Percentiles rank a stretch among this genome's conserved stretches.
Evolutionary conservation across 2,888 invertebrate species (phyloP).

Genomic region (Glomeris marginata): DNA sequence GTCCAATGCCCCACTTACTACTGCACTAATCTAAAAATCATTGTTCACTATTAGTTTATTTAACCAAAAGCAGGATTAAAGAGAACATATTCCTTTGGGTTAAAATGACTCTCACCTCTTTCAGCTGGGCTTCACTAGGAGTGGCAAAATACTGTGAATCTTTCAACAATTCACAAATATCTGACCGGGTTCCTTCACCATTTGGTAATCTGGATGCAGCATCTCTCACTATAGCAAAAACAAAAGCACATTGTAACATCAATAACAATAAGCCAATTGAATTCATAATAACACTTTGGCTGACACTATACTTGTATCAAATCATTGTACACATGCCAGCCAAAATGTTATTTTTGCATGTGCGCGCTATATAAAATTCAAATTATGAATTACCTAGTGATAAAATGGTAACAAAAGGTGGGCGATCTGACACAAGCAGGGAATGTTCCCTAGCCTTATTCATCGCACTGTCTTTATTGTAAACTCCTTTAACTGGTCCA

Average conservation of each 20-base stretch:
- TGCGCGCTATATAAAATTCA: not conserved
- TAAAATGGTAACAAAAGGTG: conserved; percentile 77
- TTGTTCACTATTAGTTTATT: no score
- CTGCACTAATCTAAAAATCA: conserved; percentile 48
- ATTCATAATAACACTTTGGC: no score
- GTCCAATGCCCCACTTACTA: conserved; percentile 80
- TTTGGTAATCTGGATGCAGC: conserved; percentile 85
- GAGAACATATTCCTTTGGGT: not conserved
- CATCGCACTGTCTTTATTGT: conserved; percentile 34
- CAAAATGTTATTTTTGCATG: no score
- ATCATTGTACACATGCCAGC: no score
- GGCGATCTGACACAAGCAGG: conserved; percentile 62
- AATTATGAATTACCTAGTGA: conserved; percentile 42
- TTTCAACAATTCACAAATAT: conserved; percentile 73
- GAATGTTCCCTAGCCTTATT: conserved; percentile 65
- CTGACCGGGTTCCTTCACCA: conserved; percentile 81
- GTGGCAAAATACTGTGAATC: conserved; percentile 49
- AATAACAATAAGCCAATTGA: no score
- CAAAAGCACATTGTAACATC: not conserved
- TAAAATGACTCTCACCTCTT: conserved; percentile 20
- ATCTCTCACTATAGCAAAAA: conserved; percentile 51
- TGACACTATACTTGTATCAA: no score
- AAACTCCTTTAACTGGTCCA: conserved; percentile 66
- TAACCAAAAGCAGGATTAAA: not conserved
- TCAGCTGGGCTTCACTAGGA: conserved; percentile 30